Evolutionary conservation across 2,888 invertebrate genomes (phyloP), one percentile per base, ranked within the genome.

Genomic region (Mongoloraphidia duomilia): DNA sequence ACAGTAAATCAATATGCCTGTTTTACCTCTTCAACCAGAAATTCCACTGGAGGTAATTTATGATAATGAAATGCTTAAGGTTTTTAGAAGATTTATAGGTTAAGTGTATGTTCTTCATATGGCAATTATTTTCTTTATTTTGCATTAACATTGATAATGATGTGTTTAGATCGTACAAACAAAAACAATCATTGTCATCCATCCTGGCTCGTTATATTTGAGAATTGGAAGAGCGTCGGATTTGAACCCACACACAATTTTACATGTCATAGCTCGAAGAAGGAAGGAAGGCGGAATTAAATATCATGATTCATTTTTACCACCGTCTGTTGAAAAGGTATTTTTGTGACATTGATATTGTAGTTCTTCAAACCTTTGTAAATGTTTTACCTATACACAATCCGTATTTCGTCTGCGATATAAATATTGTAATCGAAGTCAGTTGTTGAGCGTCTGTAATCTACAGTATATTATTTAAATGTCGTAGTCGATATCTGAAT

Each of bases 191-290:
- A 84, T 96, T 51, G 84, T 95, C n/a, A 91, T 95, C 49, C 94
- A 95, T 63, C 94, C 95, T 14, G 95, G 95, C 8, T 95, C 94
- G 0, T 76, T 86, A 44, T 84, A 90, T 65, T 75, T 95, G 26
- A 74, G 93, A 53, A 86, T 95, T 62, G 95, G 95, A 1, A 71
- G 90, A 58, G 93, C 94, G 2, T 90, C 92, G 0, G 95, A 95
- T 65, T 71, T 90, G 3, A 79, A 86, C 62, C 95, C 95, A 9
- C 76, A 84, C 49, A 84, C 84, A 37, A 75, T 93, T 50, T 73
- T 93, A 1, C 93, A 95, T 68, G 90, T 87, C 43, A 79, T 92
- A 50, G 91, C 90, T 0, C 76, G 90, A 51, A 77, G 76, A 63
- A 69, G 79, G 34, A 68, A 72, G 37, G 67, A 69, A 0, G 70